These are phyloP conservation scores for Trididemnum clinides DNA, from an alignment of 23 tunicate species.

Conservation along the genomic window DNA sequence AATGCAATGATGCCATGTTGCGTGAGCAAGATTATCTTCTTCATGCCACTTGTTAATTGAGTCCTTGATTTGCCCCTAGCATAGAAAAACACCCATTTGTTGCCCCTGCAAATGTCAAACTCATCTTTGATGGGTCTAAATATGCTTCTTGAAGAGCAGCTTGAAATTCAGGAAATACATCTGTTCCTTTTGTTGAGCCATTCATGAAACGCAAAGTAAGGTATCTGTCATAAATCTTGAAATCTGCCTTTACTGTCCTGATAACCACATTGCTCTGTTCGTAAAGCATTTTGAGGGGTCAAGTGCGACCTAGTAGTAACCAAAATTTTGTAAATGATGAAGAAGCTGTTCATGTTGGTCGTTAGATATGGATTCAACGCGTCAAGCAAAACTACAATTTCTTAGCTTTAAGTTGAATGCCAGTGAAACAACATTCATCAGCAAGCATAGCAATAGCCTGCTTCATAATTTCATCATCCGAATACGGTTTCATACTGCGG, in stretches of 20 bases:
- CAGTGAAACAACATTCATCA: too few species aligned
- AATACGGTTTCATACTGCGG: too few species aligned
- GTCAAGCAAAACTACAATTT: too few species aligned
- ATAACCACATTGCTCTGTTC: neutral
- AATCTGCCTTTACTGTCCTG: neutral
- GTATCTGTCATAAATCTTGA: neutral
- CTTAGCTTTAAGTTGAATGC: too few species aligned
- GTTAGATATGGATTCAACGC: too few species aligned
- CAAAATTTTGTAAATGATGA: neutral
- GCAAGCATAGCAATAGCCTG: too few species aligned
- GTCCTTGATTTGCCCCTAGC: conserved; percentile 1
- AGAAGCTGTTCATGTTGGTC: conserved; percentile 22
- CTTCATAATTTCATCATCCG: too few species aligned
- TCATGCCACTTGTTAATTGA: neutral
- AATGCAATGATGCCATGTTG: conserved; percentile 6
- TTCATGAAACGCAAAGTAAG: conserved; percentile 6
- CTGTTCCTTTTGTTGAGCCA: neutral
- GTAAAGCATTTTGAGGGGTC: neutral
- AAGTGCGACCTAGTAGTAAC: conserved; percentile 6
- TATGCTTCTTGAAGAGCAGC: too few species aligned
- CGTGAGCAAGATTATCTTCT: conserved; percentile 8
- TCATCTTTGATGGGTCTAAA: conserved; percentile 25
- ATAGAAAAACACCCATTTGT: conserved; percentile 1
- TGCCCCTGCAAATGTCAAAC: conserved; percentile 1
- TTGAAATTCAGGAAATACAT: neutral